A percentile compares a stretch with the other conserved stretches of the same genome.
These are phyloP conservation scores for Mus pahari DNA, from an alignment of 2,113 vertebrate species.

Conservation along the genomic window DNA sequence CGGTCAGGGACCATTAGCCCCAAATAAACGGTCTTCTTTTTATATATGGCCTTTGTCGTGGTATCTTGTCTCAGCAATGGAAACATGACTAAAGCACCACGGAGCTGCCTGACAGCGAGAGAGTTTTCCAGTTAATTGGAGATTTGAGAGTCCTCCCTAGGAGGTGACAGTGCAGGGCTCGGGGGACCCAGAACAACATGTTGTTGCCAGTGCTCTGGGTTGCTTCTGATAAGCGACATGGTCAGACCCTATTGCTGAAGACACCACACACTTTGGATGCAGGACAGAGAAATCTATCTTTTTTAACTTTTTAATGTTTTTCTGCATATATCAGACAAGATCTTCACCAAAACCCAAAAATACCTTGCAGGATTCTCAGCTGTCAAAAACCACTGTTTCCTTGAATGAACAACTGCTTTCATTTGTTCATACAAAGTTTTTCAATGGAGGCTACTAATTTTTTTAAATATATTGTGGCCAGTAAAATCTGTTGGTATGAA, in stretches of 20 bases:
- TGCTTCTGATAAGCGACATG: no score
- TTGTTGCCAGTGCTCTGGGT: not conserved
- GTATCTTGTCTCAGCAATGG: not conserved
- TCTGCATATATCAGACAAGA: not conserved
- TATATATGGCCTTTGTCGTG: not conserved
- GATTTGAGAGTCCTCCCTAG: not conserved
- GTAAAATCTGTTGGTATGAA: constrained; percentile 27
- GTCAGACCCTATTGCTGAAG: not conserved
- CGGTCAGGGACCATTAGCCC: not conserved
- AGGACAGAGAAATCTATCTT: not conserved
- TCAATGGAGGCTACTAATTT: constrained; percentile 9
- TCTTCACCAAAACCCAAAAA: not conserved
- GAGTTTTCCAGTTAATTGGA: not conserved
- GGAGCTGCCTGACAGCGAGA: not conserved
- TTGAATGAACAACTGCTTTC: not conserved
- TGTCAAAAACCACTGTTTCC: not conserved
- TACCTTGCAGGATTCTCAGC: not conserved
- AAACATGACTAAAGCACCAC: not conserved
- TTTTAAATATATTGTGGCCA: not conserved
- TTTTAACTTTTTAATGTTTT: constrained; percentile 24
- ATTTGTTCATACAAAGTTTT: constrained; percentile 38
- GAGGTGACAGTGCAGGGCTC: not conserved
- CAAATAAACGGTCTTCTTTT: not conserved
- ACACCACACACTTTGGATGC: not conserved
- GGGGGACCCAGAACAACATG: not conserved